Conservation (phyloP, 2,888 invertebrate genomes). For the Pycnomerus fuliginosus region DNA sequence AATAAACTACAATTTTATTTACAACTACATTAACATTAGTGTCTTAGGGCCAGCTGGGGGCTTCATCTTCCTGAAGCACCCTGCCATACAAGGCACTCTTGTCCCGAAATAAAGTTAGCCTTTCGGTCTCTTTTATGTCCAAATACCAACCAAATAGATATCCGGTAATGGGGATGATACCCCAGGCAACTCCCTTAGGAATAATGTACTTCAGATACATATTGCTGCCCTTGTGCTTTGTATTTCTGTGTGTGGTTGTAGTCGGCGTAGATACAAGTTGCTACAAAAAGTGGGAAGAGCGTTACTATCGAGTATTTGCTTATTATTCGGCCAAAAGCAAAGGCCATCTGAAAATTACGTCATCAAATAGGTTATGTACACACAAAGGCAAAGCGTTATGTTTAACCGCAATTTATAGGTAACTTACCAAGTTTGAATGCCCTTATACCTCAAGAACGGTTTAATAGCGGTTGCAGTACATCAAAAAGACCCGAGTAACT, state of each 20-base stretch:
- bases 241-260: constrained; percentile 71
- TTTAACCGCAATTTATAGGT: too few species aligned
- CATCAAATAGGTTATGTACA: too few species aligned
- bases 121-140: constrained; percentile 68
- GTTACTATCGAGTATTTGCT: constrained; percentile 68
- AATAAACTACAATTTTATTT: too few species aligned
- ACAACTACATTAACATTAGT: too few species aligned
- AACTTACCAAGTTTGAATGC: too few species aligned
- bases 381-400: too few species aligned
- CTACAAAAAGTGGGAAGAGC: constrained; percentile 64
- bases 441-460: too few species aligned
- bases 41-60: constrained; percentile 74
- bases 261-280: constrained; percentile 67
- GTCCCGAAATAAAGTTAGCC: constrained; percentile 73
- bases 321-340: constrained; percentile 52
- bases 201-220: constrained; percentile 56
- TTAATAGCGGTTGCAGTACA: too few species aligned
- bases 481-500: too few species aligned
- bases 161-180: constrained; percentile 59
- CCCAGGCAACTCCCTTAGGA: constrained; percentile 53
- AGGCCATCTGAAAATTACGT: constrained; percentile 55
- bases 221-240: constrained; percentile 59
- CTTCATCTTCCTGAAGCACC: constrained; percentile 62
- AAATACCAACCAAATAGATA: constrained; percentile 63
- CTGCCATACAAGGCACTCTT: constrained; percentile 77